Percentiles rank a stretch among this genome's conserved stretches.
Conservation (phyloP, 1,140 invertebrate genomes). For the Drosophila saltans region DNA sequence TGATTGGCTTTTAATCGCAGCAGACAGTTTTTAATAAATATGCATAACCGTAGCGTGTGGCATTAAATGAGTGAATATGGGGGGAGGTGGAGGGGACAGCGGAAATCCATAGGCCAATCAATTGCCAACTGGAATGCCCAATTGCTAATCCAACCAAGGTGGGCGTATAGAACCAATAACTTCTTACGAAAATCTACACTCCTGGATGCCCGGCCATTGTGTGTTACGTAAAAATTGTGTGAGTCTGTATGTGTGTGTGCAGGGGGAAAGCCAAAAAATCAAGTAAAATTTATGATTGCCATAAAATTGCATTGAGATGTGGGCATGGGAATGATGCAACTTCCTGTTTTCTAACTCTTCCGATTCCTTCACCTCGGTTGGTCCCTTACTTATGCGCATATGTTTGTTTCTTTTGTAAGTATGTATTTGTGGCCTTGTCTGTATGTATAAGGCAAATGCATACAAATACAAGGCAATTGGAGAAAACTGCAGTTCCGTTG, state of each 20-base stretch:
- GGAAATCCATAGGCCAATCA: neutral
- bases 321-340: conserved; percentile 9
- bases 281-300: conserved; percentile 76
- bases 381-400: conserved; percentile 58
- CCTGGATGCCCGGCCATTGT: conserved; percentile 7
- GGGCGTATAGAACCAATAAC: conserved; percentile 5
- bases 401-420: conserved; percentile 6
- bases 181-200: conserved; percentile 5
- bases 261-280: conserved; percentile 51
- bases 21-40: conserved; percentile 81
- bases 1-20: conserved; percentile 80
- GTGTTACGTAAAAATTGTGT: conserved; percentile 4
- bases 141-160: conserved; percentile 13
- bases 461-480: conserved; percentile 11
- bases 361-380: conserved; percentile 27
- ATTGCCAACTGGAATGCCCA: neutral
- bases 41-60: conserved; percentile 62
- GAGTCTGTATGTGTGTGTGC: neutral
- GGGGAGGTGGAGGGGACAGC: neutral
- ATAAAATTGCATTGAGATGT: conserved; percentile 74
- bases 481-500: conserved; percentile 60
- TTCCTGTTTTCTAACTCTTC: neutral
- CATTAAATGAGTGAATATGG: neutral
- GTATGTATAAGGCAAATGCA: conserved; percentile 8
- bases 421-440: neutral